These are phyloP conservation scores for Vulpes ferrilata DNA, from an alignment of 2,113 vertebrate species.

Conservation along the genomic window DNA sequence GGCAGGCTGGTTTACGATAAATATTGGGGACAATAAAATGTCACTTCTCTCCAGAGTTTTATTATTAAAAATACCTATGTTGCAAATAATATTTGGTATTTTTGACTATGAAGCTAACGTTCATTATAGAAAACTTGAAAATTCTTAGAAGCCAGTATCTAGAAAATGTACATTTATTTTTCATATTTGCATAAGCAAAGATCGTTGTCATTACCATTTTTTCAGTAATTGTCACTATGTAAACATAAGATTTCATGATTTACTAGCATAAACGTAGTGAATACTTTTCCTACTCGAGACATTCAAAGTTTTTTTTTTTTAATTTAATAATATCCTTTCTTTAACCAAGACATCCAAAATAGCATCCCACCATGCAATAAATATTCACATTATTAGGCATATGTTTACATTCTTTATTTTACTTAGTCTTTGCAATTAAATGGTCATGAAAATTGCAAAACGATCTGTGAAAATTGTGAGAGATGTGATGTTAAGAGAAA, in stretches of 20 bases:
- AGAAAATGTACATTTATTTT: conserved; percentile 25
- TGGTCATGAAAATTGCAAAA: background rate
- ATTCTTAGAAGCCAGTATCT: background rate
- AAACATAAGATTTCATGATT: background rate
- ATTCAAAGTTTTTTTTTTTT: background rate
- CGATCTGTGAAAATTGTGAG: background rate
- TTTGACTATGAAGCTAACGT: conserved; percentile 48
- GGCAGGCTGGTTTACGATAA: conserved; percentile 81
- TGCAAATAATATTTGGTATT: conserved; percentile 64
- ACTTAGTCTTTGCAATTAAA: background rate
- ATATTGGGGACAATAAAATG: conserved; percentile 74
- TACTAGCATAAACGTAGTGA: background rate
- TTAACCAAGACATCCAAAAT: background rate
- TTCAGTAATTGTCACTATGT: background rate
- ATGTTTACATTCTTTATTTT: background rate
- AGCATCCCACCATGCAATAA: background rate
- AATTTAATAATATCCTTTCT: background rate
- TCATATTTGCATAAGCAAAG: background rate
- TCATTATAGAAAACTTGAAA: conserved; percentile 36
- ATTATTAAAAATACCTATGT: conserved; percentile 50
- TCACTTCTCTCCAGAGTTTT: conserved; percentile 61
- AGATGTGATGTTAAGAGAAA: background rate
- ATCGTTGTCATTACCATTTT: background rate
- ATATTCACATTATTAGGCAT: background rate
- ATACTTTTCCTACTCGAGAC: background rate